Evolutionary conservation across 2,113 vertebrate species (phyloP), one percentile per base, ranked within the genome.

Genomic region (Alligator sinensis): DNA sequence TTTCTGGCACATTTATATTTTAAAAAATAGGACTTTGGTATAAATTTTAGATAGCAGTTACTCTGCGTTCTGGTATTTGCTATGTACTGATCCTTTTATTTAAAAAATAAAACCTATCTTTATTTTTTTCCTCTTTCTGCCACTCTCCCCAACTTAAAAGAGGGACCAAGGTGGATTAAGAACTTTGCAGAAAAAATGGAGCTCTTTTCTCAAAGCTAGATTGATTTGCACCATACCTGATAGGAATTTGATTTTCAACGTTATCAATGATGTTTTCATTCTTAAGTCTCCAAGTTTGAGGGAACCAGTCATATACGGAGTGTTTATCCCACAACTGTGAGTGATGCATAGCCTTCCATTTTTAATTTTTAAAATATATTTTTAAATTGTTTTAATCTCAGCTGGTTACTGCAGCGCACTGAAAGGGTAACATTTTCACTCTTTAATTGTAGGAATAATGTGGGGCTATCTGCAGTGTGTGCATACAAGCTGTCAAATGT

Each of bases 171-270:
- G 99, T 1, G 99, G 99, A 57, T 98, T 99, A 93, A 98, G 99
- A 93, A 99, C 98, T 17, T 97, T 99, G 79, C 99, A 99, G 96
- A 99, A 99, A 96, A 99, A 99, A 94, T 99, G 99, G 99, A 99
- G 99, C 1, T 98, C 99, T 10, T 99, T 99, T 97, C 98, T 99
- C 82, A 99, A 99, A 97, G 99, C 99, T 87, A 98, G 99, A 88
- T 97, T 99, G 93, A 98, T 99, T 84, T 99, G 99, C 94, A 98
- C 99, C 87, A 98, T 98, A 96, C 99, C 98, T 0, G 99, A 99
- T 77, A 99, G 98, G 87, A 99, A 99, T 97, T 99, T 99, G 34
- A 98, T 99, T 97, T 99, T 99, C 98, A 99, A 99, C 10, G 98
- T 99, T 59, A 98, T 99, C 54, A 99, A 98, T 62, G 99, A 99